Percentiles rank a stretch among this genome's conserved stretches.
Conservation (phyloP, 2,113 vertebrate genomes). For the Ameiurus melas region DNA sequence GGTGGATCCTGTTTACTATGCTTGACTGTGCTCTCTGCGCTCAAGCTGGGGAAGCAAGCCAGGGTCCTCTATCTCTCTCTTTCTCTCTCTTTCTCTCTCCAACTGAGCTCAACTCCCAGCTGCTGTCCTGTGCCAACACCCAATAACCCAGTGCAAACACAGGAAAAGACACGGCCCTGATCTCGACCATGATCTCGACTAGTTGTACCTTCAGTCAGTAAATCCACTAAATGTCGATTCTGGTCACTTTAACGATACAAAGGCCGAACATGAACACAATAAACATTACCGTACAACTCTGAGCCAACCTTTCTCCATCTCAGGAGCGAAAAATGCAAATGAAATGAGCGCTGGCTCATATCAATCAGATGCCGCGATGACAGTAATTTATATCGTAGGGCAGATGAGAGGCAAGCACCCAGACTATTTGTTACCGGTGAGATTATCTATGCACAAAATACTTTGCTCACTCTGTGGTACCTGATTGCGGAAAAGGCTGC, state of each 20-base stretch:
- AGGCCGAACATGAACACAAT: neutral
- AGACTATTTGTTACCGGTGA: slow-evolving; percentile 21
- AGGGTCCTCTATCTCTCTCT: slow-evolving; percentile 61
- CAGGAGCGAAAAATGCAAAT: neutral
- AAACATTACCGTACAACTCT: neutral
- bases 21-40: slow-evolving; percentile 83
- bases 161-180: neutral
- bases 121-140: slow-evolving; percentile 42
- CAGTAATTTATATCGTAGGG: slow-evolving; percentile 36
- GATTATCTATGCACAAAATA: slow-evolving; percentile 37
- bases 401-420: slow-evolving; percentile 9
- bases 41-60: slow-evolving; percentile 79
- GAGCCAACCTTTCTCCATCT: neutral
- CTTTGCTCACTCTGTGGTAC: slow-evolving; percentile 26
- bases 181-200: neutral
- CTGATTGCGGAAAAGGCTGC: slow-evolving; percentile 33
- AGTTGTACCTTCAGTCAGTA: neutral
- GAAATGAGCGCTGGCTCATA: neutral
- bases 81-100: slow-evolving; percentile 60
- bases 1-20: slow-evolving; percentile 98
- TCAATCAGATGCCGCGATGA: slow-evolving; percentile 26
- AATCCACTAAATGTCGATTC: neutral
- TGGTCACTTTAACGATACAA: neutral
- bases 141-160: slow-evolving; percentile 13
- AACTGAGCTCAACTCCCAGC: slow-evolving; percentile 65